phyloP scores from a whole-genome alignment of 2,113 vertebrate genomes.

The Setophaga petechia region DNA sequence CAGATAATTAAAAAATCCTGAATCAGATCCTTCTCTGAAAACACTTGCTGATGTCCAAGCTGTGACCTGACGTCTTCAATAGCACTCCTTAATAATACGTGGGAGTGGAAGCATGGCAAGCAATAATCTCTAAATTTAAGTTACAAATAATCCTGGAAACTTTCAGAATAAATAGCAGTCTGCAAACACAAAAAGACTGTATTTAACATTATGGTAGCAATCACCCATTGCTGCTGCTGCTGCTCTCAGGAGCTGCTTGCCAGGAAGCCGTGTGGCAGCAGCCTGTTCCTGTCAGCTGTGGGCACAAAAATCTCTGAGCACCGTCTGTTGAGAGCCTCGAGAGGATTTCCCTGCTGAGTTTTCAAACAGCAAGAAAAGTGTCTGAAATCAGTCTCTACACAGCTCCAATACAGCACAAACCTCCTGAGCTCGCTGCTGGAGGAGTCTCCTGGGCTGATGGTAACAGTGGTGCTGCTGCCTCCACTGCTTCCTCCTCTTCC shows the following conservation, averaged over 20 bases:
- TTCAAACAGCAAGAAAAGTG: neutral
- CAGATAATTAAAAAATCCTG: neutral
- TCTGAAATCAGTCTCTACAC: neutral
- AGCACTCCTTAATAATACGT: neutral
- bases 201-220: neutral
- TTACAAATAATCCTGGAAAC: neutral
- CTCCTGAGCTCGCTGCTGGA: neutral
- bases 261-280: neutral
- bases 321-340: neutral
- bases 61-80: neutral
- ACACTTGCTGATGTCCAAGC: neutral
- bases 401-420: constrained; percentile 12
- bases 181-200: neutral
- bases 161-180: neutral
- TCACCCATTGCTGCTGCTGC: neutral
- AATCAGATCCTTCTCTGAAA: neutral
- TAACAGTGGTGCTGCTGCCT: neutral
- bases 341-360: neutral
- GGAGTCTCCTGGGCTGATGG: neutral
- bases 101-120: neutral
- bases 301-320: neutral
- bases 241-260: neutral
- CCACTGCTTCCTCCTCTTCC: constrained; percentile 6
- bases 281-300: neutral
- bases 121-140: neutral